phyloP scores from a whole-genome alignment of 2,797 vertebrate genomes.

The Ispidina lecontei region DNA sequence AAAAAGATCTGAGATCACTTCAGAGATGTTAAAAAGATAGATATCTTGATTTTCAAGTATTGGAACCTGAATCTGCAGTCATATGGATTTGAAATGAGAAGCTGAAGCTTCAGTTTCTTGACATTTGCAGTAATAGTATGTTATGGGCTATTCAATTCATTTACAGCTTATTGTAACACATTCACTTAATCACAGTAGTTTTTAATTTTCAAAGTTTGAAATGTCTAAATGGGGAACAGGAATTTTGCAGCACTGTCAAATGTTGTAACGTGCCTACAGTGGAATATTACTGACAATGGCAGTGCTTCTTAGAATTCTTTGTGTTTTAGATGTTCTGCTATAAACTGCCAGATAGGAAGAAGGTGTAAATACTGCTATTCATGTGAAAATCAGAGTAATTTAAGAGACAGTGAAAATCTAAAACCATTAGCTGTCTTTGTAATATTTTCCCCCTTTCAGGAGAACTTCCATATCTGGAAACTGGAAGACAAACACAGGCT shows the following conservation, averaged over 20 bases:
- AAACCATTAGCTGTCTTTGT: constrained; percentile 5
- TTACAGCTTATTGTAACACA: not conserved
- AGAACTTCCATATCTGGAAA: constrained; percentile 98
- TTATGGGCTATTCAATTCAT: not conserved
- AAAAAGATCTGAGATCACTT: not conserved
- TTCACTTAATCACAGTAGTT: not conserved
- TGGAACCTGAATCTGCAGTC: not conserved
- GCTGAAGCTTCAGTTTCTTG: not conserved
- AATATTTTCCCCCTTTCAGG: constrained; percentile 79
- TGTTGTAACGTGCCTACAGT: not conserved
- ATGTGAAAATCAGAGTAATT: not conserved
- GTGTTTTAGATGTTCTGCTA: fast-evolving
- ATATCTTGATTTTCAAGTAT: not conserved
- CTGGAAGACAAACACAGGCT: constrained; percentile 98
- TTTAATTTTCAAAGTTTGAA: not conserved
- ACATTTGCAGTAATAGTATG: not conserved
- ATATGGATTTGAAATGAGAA: not conserved
- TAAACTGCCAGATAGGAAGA: not conserved
- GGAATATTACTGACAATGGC: not conserved
- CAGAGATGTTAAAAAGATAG: not conserved
- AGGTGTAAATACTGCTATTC: not conserved
- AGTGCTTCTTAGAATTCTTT: not conserved
- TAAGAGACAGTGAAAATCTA: not conserved
- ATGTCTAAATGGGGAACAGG: not conserved
- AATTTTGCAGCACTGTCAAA: not conserved